Conservation (phyloP, 2,797 vertebrate genomes). For the Hypotaenidia philippensis region DNA sequence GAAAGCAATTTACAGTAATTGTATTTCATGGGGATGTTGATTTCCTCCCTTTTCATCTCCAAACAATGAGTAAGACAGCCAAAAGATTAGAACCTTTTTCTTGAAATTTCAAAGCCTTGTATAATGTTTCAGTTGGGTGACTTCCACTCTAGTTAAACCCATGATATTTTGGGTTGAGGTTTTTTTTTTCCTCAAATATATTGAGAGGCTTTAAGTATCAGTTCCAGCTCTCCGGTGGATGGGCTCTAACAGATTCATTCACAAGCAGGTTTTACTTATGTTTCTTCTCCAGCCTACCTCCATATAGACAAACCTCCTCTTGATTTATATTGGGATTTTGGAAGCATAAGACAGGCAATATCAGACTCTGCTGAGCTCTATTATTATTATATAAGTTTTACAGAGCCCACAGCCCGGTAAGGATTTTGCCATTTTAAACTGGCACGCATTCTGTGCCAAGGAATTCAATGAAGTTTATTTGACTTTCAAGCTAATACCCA, state of each 20-base stretch:
- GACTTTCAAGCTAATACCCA: slow-evolving; percentile 64
- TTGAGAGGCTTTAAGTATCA: background rate
- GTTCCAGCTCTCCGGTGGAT: slow-evolving; percentile 11
- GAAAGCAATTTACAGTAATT: slow-evolving; percentile 51
- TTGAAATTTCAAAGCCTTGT: slow-evolving; percentile 71
- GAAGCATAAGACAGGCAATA: background rate
- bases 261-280: background rate
- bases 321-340: slow-evolving; percentile 33
- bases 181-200: slow-evolving; percentile 2
- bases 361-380: background rate
- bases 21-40: slow-evolving; percentile 58
- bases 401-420: background rate
- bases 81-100: slow-evolving; percentile 72
- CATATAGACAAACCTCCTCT: background rate
- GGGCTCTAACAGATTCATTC: slow-evolving; percentile 37
- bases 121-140: slow-evolving; percentile 70
- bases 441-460: slow-evolving; percentile 38
- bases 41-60: slow-evolving; percentile 80
- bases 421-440: slow-evolving; percentile 61
- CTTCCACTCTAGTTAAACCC: slow-evolving; percentile 50
- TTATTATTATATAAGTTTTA: slow-evolving; percentile 56
- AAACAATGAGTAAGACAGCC: slow-evolving; percentile 77
- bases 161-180: background rate
- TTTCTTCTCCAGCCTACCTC: background rate
- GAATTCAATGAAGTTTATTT: slow-evolving; percentile 66